Percentiles rank a stretch among this genome's conserved stretches.
These are phyloP conservation scores for Drosophila koepferae DNA, from an alignment of 2,888 invertebrate genomes.

Conservation along the genomic window DNA sequence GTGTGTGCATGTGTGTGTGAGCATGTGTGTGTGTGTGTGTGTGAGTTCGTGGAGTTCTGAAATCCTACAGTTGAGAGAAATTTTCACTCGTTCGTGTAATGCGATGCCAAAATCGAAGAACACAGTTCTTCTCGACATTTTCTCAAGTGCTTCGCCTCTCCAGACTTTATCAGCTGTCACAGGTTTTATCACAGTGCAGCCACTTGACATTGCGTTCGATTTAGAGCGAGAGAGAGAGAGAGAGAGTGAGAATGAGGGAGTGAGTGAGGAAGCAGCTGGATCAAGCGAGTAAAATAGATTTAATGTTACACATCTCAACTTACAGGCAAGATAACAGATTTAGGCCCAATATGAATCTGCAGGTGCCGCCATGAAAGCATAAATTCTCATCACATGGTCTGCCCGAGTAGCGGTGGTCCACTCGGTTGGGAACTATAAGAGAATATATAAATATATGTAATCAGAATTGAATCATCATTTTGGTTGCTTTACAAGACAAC, in stretches of 20 bases:
- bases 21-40: background rate
- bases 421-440: slow-evolving; percentile 84
- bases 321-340: slow-evolving; percentile 94
- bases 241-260: background rate
- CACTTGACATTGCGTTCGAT: slow-evolving; percentile 60
- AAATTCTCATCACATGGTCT: slow-evolving; percentile 87
- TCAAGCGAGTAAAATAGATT: background rate
- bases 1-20: background rate
- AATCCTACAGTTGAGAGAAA: slow-evolving; percentile 17
- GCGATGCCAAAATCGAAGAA: slow-evolving; percentile 70
- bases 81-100: slow-evolving; percentile 58
- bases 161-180: slow-evolving; percentile 61
- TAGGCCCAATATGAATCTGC: slow-evolving; percentile 92
- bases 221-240: background rate
- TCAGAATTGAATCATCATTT: slow-evolving; percentile 13
- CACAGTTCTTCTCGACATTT: slow-evolving; percentile 27
- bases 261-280: slow-evolving; percentile 14
- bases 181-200: slow-evolving; percentile 52
- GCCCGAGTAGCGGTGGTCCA: slow-evolving; percentile 76
- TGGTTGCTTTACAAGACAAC: slow-evolving; percentile 17
- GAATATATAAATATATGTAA: slow-evolving; percentile 17
- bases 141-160: slow-evolving; percentile 50
- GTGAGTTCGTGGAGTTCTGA: slow-evolving; percentile 39
- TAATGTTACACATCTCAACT: slow-evolving; percentile 85
- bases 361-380: slow-evolving; percentile 95